phyloP scores from a whole-genome alignment of 2,888 invertebrate species.

The Coecobrya sp. region DNA sequence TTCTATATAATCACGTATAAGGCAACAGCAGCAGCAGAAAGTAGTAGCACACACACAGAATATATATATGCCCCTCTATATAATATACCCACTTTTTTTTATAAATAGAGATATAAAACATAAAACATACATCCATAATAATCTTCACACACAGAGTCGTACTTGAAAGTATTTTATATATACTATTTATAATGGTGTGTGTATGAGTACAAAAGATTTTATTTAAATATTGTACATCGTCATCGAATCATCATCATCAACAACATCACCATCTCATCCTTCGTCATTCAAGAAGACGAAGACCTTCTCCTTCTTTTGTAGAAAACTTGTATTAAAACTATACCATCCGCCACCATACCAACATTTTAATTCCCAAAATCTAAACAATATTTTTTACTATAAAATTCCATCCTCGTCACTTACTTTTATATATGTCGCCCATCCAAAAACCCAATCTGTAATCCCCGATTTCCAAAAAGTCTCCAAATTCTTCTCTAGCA shows the following conservation, averaged over 20 bases:
- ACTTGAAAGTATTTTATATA: neutral
- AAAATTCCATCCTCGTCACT: neutral
- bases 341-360: no score
- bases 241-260: constrained; percentile 51
- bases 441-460: no score
- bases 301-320: neutral
- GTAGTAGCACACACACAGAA: neutral
- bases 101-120: no score
- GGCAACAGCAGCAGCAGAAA: neutral
- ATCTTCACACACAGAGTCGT: neutral
- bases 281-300: constrained; percentile 43
- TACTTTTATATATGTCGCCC: no score
- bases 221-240: constrained; percentile 49
- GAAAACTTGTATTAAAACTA: constrained; percentile 6
- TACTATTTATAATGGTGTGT: neutral
- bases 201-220: neutral
- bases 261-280: constrained; percentile 21
- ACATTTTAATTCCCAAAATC: no score
- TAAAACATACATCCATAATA: neutral
- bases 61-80: neutral
- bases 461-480: no score
- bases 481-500: no score
- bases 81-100: no score
- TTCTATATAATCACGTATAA: neutral
- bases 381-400: neutral